Percentiles rank a stretch among this genome's conserved stretches.
These are phyloP conservation scores for Poecile atricapillus DNA, from an alignment of 2,113 vertebrate species.

Conservation along the genomic window DNA sequence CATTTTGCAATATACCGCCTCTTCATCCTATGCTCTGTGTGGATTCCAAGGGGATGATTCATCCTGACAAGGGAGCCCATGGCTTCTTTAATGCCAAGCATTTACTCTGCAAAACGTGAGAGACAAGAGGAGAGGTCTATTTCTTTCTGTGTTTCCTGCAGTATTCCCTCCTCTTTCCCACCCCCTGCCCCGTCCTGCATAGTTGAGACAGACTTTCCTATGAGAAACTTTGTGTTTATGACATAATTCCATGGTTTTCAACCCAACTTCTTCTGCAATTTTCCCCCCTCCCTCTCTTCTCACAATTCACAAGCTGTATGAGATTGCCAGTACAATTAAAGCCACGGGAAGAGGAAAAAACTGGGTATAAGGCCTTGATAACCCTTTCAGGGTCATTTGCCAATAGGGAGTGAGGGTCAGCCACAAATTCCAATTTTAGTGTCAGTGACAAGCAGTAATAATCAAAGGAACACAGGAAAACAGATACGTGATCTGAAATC, in stretches of 20 bases:
- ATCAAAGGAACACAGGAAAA: slow-evolving; percentile 80
- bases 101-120: slow-evolving; percentile 58
- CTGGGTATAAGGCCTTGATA: slow-evolving; percentile 84
- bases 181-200: background rate
- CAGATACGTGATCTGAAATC: slow-evolving; percentile 77
- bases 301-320: slow-evolving; percentile 84
- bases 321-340: slow-evolving; percentile 92
- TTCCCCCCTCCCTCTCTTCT: slow-evolving; percentile 71
- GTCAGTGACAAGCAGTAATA: slow-evolving; percentile 59
- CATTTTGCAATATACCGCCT: slow-evolving; percentile 36
- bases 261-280: slow-evolving; percentile 31
- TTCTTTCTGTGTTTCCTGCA: slow-evolving; percentile 49
- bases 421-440: slow-evolving; percentile 79
- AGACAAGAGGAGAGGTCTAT: slow-evolving; percentile 50
- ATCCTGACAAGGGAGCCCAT: slow-evolving; percentile 66
- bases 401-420: slow-evolving; percentile 66
- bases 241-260: slow-evolving; percentile 59
- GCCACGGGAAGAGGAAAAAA: slow-evolving; percentile 82
- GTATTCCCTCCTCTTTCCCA: slow-evolving; percentile 38
- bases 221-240: slow-evolving; percentile 74
- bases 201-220: slow-evolving; percentile 72
- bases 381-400: slow-evolving; percentile 82
- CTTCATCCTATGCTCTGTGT: slow-evolving; percentile 41
- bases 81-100: slow-evolving; percentile 51
- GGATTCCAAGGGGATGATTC: slow-evolving; percentile 74